Base-by-base conservation (phyloP, 2,888 invertebrate species). In the Mimachlamys varia region DNA sequence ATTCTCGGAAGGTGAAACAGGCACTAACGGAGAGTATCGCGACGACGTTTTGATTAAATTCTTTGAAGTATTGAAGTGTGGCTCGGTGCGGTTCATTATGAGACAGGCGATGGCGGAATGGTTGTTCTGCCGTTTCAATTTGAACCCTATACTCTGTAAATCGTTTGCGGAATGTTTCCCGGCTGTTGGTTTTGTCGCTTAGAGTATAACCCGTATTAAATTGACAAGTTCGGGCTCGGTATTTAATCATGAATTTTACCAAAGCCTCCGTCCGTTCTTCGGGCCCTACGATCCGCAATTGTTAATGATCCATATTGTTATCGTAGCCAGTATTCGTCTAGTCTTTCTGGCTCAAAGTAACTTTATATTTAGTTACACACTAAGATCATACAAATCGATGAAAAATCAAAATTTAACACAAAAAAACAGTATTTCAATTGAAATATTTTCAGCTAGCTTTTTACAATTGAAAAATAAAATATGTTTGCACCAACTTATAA, bases 161-260 rank as follows among this genome's bases (percentile, higher is more conserved):
- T 76, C 15, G 76, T 27, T 1, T 3, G 13, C 13, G 27, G 27
- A 27, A 3, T 76, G 76, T 76, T 76, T 33, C 76, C 27, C 33
- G 76, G 15, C 76, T 33, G 22, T 76, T 33, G 33, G 76, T 76
- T 76, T 76, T 76, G 76, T 33, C 33, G 27, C 27, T 76, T 76
- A 76, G 76, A 76, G n/a, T n/a, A 76, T 76, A 27, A 5, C 33
- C 76, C 76, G 76, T 27, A 76, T 76, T 76, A 76, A 76, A 76
- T 76, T 76, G 76, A 33, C 76, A 27, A 33, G 27, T 33, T 76
- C 13, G 27, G 76, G 76, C 33, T 76, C 22, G 27, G 27, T 76
- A 33, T 76, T 76, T 27, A 76, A 4, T 76, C 33, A 76, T 33
- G n/a, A 58, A 58, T 58, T 19, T 58, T 4, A n/a, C n/a, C 58